These are phyloP conservation scores for Monoplex corrugatus DNA, from an alignment of 2,888 invertebrate genomes.

Conservation along the genomic window DNA sequence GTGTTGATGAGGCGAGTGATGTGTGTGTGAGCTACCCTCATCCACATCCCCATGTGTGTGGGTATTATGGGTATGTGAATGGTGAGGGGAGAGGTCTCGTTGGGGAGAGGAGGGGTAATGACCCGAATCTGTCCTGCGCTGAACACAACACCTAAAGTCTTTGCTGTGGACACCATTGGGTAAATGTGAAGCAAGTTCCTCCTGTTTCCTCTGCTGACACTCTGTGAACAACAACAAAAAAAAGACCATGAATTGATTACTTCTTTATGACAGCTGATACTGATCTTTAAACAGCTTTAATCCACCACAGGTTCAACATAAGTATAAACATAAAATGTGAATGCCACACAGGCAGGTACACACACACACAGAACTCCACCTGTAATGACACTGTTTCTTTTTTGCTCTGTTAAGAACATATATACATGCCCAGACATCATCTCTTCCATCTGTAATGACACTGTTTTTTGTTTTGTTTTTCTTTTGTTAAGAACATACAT, in stretches of 20 bases:
- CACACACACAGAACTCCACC: too few relatives aligned
- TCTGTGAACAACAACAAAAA: slow-evolving; percentile 11
- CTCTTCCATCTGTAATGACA: too few relatives aligned
- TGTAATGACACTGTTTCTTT: too few relatives aligned
- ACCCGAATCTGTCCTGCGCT: slow-evolving; percentile 14
- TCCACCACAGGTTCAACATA: too few relatives aligned
- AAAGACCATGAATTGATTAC: neutral
- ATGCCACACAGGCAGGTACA: too few relatives aligned
- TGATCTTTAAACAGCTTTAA: too few relatives aligned
- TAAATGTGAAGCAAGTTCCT: neutral
- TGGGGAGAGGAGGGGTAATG: slow-evolving; percentile 18
- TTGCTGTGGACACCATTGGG: neutral
- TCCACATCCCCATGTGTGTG: neutral
- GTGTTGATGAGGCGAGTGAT: slow-evolving; percentile 32
- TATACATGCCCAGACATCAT: too few relatives aligned
- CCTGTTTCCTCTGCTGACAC: slow-evolving; percentile 31
- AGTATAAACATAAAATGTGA: too few relatives aligned
- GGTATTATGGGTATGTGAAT: slow-evolving; percentile 26
- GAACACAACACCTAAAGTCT: slow-evolving; percentile 31
- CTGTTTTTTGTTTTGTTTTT: too few relatives aligned
- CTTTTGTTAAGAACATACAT: too few relatives aligned
- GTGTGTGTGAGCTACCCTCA: slow-evolving; percentile 24
- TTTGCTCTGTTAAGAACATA: too few relatives aligned
- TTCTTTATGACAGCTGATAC: too few relatives aligned
- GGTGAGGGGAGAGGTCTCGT: slow-evolving; percentile 1